These are phyloP conservation scores for Leptodactylus fallax DNA, from an alignment of 2,797 vertebrate species.

Conservation along the genomic window DNA sequence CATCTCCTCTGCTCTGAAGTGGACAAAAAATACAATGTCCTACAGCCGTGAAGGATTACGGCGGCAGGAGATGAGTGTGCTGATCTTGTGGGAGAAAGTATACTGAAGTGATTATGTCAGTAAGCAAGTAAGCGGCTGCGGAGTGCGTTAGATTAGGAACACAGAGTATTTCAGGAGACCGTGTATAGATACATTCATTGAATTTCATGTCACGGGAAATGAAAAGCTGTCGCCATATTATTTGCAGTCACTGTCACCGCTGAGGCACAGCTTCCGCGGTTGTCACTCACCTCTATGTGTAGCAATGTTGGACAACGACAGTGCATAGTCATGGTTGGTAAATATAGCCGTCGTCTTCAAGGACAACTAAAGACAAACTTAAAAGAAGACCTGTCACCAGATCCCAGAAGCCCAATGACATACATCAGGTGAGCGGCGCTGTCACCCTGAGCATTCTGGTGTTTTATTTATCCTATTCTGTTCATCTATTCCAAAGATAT, in stretches of 20 bases:
- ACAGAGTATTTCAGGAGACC: neutral
- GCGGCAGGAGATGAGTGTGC: neutral
- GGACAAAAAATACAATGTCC: neutral
- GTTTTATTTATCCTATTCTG: no score
- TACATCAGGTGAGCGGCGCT: no score
- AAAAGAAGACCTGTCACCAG: no score
- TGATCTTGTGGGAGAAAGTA: neutral
- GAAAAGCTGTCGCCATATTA: neutral
- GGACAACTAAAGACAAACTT: neutral
- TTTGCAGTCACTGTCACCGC: neutral
- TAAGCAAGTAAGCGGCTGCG: neutral
- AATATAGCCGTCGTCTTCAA: neutral
- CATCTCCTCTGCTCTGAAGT: neutral
- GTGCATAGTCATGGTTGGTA: neutral
- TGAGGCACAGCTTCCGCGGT: neutral
- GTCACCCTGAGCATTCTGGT: no score
- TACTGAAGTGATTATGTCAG: neutral
- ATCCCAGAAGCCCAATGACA: no score
- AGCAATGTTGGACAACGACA: neutral
- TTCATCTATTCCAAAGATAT: no score
- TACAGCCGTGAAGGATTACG: neutral
- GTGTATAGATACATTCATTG: neutral
- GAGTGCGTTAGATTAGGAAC: neutral
- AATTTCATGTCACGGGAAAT: neutral
- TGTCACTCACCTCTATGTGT: neutral